Evolutionary conservation across 2,797 vertebrate species (phyloP).

Genomic region (Molossus alvarezi): DNA sequence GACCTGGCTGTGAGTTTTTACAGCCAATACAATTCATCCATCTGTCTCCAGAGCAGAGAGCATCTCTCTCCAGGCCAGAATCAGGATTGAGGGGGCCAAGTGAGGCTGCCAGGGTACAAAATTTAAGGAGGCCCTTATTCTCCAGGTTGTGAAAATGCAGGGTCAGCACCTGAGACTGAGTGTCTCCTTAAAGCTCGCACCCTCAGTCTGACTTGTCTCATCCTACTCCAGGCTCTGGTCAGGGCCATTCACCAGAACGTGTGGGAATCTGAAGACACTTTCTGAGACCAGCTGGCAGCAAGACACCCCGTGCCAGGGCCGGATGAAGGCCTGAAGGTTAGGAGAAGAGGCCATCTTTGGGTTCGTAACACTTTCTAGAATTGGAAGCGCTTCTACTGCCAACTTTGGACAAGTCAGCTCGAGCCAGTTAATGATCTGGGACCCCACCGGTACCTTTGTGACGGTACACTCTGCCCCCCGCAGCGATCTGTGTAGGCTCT

Average conservation of each 20-base stretch:
- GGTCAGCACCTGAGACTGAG: neutral
- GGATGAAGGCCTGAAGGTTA: neutral
- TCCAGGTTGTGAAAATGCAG: neutral
- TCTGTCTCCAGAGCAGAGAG: neutral
- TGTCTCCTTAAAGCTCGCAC: neutral
- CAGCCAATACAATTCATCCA: neutral
- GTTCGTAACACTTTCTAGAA: neutral
- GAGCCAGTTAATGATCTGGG: neutral
- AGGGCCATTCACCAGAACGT: neutral
- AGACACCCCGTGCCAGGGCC: neutral
- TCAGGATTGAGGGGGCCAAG: neutral
- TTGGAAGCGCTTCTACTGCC: neutral
- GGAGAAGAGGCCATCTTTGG: neutral
- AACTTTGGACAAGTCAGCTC: neutral
- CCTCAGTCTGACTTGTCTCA: neutral
- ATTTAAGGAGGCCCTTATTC: conserved; percentile 50
- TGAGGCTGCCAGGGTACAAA: neutral
- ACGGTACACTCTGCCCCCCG: too few relatives aligned
- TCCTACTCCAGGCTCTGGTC: neutral
- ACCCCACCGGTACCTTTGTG: neutral
- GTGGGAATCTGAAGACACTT: neutral
- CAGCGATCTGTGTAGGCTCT: neutral
- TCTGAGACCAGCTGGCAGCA: neutral
- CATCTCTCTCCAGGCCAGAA: neutral
- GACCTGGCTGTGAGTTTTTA: neutral